Base-by-base conservation (phyloP, 2,113 vertebrate genomes). In the Galeopterus variegatus region DNA sequence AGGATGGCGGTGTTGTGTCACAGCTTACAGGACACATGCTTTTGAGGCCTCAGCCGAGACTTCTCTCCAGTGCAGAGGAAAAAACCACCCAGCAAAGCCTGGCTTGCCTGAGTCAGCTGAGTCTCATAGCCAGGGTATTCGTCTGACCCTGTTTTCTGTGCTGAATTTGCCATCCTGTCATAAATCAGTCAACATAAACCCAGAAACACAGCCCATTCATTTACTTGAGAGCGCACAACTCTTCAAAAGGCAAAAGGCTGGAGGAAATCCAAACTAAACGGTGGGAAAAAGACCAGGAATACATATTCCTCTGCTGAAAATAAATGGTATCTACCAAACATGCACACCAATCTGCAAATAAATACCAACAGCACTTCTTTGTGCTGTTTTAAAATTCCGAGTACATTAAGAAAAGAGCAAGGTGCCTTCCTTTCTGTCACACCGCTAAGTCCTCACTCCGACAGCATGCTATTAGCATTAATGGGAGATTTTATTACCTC, bases 391-490 rank as follows among this genome's bases (percentile, higher is more conserved):
- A 45, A 92, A 97, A 95, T 67, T 95, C 88, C 69, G 72, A 91
- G 12, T 58, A 45, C 72, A 60, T 81, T 64, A 58, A 26, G 56
- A 41, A 79, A 88, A 96, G 90, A 86, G 50, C 77, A 58, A 87
- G 92, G 86, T 76, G 26, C 79, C 82, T 91, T 85, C 8, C 69
- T 83, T 80, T 96, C 28, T 56, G 81, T 83, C 73, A 93, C 54
- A 80, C 52, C 21, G 48, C 77, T 79, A 96, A 90, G 92, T 81
- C 86, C 90, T 76, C 65, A 19, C 75, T 84, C 89, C 24, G 23
- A 90, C 67, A 70, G 80, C 92, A 96, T 52, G 50, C 93, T 72
- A 77, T 97, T 97, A 94, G 88, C 97, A 93, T 92, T 95, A 89
- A 92, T 24, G 62, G 83, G 72, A 90, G 87, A 83, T 90, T 97